Evolutionary conservation across 1,140 invertebrate species (phyloP), one percentile per base, ranked within the genome.

Genomic region (Drosophila orena): DNA sequence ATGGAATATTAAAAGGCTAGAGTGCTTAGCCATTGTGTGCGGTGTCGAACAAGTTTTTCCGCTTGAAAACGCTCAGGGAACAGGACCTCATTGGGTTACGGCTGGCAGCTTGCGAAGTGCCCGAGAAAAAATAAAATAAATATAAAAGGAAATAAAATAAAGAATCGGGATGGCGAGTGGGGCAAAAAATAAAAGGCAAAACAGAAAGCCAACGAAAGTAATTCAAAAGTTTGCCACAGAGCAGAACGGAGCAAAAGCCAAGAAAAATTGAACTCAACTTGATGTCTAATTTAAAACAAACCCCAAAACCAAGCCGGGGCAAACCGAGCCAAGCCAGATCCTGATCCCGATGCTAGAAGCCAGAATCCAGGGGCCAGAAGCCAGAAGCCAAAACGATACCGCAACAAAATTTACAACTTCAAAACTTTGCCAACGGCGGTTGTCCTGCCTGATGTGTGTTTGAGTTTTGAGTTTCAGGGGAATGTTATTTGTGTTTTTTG

Each of bases 201-300:
- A 56, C 78, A 74, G 58, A 58, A 78, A 44, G 62, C 56, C 43
- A 47, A 44, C 35, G 55, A 89, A 86, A 88, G 79, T 86, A 86
- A 88, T 84, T 68, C 72, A 49, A 74, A 84, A 89, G 72, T 80
- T 80, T 11, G 50, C 79, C 84, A 53, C 84, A 88, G 65, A 76
- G 68, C 75, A 69, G 65, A 81, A 71, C 68, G 70, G 79, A 71
- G 43, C 71, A 68, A 62, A 68, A 69, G 55, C 55, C 30, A 79
- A 81, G 79, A 88, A 86, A 86, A 88, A 81, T 86, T 76, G 58
- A 74, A 88, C 60, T 73, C 57, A 86, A 78, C 71, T 88, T 74
- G 84, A 71, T 77, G 76, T 77, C 84, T 84, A 89, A 89, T 84
- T 88, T 88, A 83, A 77, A 89, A 74, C 59, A 89, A 89, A 79